Conservation (phyloP, 1,140 invertebrate species). For the Sarcophaga bullata region DNA sequence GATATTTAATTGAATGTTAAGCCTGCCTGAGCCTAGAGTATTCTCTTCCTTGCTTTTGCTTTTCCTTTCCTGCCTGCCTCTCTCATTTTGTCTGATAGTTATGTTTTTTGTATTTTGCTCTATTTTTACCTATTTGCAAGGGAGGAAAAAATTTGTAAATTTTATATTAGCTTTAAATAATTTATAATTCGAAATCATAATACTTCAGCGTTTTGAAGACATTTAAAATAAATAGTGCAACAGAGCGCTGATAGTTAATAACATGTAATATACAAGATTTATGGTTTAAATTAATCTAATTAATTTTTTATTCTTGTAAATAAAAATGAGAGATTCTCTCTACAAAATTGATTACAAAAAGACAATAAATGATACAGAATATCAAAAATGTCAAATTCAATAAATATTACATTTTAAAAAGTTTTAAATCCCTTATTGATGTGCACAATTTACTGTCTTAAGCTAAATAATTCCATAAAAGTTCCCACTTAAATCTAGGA, state of each 20-base stretch:
- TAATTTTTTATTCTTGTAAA: too few relatives aligned
- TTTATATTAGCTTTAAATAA: conserved; percentile 10
- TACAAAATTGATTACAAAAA: too few relatives aligned
- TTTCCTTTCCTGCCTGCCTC: conserved; percentile 36
- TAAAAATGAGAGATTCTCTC: too few relatives aligned
- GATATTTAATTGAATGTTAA: neutral
- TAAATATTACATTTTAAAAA: too few relatives aligned
- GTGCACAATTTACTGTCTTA: too few relatives aligned
- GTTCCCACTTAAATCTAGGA: too few relatives aligned
- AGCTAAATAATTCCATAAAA: too few relatives aligned
- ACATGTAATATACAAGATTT: neutral
- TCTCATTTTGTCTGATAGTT: conserved; percentile 31
- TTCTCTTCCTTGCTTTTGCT: conserved; percentile 26
- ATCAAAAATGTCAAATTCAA: too few relatives aligned
- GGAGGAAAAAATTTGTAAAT: conserved; percentile 36
- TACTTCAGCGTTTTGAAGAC: conserved; percentile 24
- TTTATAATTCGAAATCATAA: neutral
- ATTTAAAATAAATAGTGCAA: neutral
- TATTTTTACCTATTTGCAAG: conserved; percentile 39
- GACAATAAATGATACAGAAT: too few relatives aligned
- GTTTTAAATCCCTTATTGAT: too few relatives aligned
- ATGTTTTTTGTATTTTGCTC: conserved; percentile 28
- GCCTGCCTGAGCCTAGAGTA: conserved; percentile 41
- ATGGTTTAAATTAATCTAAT: too few relatives aligned
- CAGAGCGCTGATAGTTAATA: conserved; percentile 25